Base-by-base conservation (phyloP, 2,888 invertebrate species). In the Neria commutata region DNA sequence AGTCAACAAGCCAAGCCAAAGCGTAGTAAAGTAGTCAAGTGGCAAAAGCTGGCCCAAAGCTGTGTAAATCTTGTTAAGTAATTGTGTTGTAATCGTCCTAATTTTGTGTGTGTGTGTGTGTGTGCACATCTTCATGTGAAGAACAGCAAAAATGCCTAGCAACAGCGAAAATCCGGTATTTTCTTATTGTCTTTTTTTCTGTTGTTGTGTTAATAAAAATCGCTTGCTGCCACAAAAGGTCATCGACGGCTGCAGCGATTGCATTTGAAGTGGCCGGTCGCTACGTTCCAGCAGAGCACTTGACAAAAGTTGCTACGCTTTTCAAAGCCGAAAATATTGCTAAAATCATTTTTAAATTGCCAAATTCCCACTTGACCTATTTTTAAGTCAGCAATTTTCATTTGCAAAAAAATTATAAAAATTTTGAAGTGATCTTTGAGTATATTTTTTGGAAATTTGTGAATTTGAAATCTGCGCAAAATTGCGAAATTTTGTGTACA, bases 161-260 rank as follows among this genome's bases (percentile, higher is more conserved):
- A 29, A 17, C 42, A 42, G 21, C n/a, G n/a, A 37, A 37, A 42
- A 42, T 42, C 42, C 42, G 42, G 42, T 42, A n/a, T n/a, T n/a
- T n/a, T n/a, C n/a, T n/a, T n/a, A n/a, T n/a, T n/a, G n/a, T n/a
- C n/a, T n/a, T n/a, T n/a, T 4, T 42, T 19, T 21, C 14, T 3
- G 21, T 42, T 42, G 21, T 14, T 8, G 3, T 17, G 21, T 17
- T 42, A n/a, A n/a, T n/a, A n/a, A n/a, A n/a, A 6, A 21, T 37
- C 4, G 11, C 42, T 5, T 42, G 42, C 21, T 10, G 37, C 21
- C 19, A 42, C 17, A 42, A 37, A 42, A 42, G 42, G 42, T 42
- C 42, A 42, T n/a, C n/a, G n/a, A n/a, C n/a, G n/a, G n/a, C n/a
- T n/a, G n/a, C n/a, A n/a, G n/a, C n/a, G n/a, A n/a, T n/a, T n/a